Evolutionary conservation across 2,888 invertebrate genomes (phyloP).

Genomic region (Eudasyphora cyanicolor): DNA sequence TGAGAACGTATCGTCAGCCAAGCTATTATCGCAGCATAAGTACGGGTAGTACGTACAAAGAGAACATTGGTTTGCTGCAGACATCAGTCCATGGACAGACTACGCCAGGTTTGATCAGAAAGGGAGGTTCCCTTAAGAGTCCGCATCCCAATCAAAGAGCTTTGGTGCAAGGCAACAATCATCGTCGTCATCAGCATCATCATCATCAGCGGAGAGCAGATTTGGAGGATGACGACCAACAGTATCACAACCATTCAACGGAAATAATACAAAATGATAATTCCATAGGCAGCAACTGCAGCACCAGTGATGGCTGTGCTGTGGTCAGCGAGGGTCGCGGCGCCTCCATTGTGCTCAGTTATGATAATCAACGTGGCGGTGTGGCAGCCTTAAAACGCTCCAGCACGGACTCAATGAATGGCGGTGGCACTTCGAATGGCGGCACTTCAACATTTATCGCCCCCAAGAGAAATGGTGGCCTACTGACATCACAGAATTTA

Average conservation of each 20-base stretch:
- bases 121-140: conserved; percentile 54
- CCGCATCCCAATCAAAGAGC: conserved; percentile 56
- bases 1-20: conserved; percentile 75
- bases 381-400: conserved; percentile 51
- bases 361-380: conserved; percentile 70
- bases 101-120: conserved; percentile 41
- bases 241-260: conserved; percentile 55
- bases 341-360: conserved; percentile 71
- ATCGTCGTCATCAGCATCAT: neutral
- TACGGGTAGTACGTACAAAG: conserved; percentile 68
- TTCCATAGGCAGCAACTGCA: conserved; percentile 38
- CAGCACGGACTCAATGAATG: neutral
- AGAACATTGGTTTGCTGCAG: conserved; percentile 74
- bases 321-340: conserved; percentile 4
- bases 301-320: conserved; percentile 31
- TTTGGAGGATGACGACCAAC: neutral
- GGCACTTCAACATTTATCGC: neutral
- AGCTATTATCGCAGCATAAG: conserved; percentile 76
- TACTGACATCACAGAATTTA: neutral
- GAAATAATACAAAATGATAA: conserved; percentile 60
- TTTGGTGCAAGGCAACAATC: neutral
- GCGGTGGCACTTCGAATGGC: too few species aligned
- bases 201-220: neutral
- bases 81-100: conserved; percentile 63
- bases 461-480: conserved; percentile 5